phyloP scores from a whole-genome alignment of 2,888 invertebrate species.

The Drosophila mayaguana region DNA sequence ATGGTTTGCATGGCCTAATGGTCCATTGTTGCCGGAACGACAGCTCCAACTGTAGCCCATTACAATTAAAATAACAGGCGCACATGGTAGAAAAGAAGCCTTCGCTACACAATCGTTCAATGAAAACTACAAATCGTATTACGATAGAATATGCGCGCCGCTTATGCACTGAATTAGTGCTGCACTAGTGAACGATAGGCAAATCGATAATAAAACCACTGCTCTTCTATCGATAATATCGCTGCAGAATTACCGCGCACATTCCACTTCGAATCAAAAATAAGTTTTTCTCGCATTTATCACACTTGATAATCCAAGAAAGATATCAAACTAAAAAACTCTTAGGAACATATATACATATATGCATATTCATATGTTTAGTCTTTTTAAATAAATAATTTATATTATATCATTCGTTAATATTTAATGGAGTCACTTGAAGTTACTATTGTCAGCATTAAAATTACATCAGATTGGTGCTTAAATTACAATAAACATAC shows the following conservation, averaged over 20 bases:
- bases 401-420: neutral
- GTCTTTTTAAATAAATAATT: neutral
- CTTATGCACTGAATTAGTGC: conserved; percentile 22
- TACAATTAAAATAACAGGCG: neutral
- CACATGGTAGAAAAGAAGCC: neutral
- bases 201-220: neutral
- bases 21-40: too few relatives aligned
- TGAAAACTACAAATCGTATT: conserved; percentile 14
- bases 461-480: neutral
- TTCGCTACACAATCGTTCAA: neutral
- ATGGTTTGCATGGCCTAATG: too few relatives aligned
- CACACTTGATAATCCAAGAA: too few relatives aligned
- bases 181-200: conserved; percentile 1
- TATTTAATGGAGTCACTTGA: neutral
- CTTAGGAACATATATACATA: neutral
- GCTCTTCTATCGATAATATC: neutral
- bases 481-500: neutral
- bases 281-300: too few relatives aligned
- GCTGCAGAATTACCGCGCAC: neutral
- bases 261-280: neutral
- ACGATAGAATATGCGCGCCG: conserved; percentile 35
- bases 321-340: too few relatives aligned
- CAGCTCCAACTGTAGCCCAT: neutral
- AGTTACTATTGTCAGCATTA: neutral
- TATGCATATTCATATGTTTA: neutral